Conservation (phyloP, 1,140 invertebrate species). For the Lordiphosa stackelbergi region DNA sequence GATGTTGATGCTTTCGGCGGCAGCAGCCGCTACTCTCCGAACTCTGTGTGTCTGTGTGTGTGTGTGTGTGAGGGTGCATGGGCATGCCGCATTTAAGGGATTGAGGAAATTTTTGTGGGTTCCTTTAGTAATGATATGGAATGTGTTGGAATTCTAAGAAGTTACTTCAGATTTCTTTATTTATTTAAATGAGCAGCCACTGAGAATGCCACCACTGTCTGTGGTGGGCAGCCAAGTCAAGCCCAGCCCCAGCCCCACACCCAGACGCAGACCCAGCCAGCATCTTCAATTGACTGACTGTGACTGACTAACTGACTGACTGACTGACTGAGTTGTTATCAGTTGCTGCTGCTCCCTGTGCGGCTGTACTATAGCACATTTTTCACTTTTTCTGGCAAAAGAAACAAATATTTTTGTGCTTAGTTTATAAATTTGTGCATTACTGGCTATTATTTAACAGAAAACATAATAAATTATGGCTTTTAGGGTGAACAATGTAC, state of each 20-base stretch:
- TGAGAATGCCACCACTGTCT: constrained; percentile 45
- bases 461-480: too few species aligned
- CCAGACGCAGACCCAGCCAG: constrained; percentile 20
- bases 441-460: too few species aligned
- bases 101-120: constrained; percentile 75
- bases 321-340: constrained; percentile 54
- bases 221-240: constrained; percentile 41
- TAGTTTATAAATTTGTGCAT: too few species aligned
- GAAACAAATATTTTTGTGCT: too few species aligned
- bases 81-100: constrained; percentile 64
- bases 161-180: constrained; percentile 76
- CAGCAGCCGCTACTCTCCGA: constrained; percentile 12
- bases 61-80: constrained; percentile 22
- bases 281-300: constrained; percentile 61
- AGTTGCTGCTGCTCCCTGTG: constrained; percentile 37
- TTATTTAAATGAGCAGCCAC: constrained; percentile 76
- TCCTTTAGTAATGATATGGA: constrained; percentile 75
- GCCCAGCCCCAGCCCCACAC: not conserved
- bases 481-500: too few species aligned
- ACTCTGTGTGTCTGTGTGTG: constrained; percentile 13
- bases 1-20: constrained; percentile 57
- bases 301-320: constrained; percentile 27
- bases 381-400: too few species aligned
- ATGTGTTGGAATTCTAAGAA: constrained; percentile 76
- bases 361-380: constrained; percentile 12